These are phyloP conservation scores for Nowickia ferox DNA, from an alignment of 2,888 invertebrate genomes.

Conservation along the genomic window DNA sequence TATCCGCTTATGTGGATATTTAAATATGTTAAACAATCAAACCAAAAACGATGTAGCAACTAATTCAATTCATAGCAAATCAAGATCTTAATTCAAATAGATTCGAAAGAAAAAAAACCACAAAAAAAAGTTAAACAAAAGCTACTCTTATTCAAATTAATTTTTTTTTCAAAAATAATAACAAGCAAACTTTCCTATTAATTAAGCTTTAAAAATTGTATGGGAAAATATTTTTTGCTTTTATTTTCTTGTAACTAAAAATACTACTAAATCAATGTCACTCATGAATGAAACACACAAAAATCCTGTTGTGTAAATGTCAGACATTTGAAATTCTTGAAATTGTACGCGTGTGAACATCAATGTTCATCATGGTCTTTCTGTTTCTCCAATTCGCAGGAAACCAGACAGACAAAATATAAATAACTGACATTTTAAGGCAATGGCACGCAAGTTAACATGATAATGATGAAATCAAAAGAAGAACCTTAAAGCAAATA, in stretches of 20 bases:
- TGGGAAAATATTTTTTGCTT: conserved; percentile 4
- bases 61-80: conserved; percentile 34
- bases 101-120: background rate
- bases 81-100: conserved; percentile 4
- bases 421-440: conserved; percentile 67
- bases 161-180: background rate
- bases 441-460: conserved; percentile 69
- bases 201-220: background rate
- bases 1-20: background rate
- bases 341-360: conserved; percentile 37
- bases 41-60: conserved; percentile 57
- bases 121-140: background rate
- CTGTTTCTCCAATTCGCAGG: background rate
- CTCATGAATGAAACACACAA: conserved; percentile 29
- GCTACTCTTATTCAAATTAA: conserved; percentile 9
- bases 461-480: conserved; percentile 44
- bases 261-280: conserved; percentile 58
- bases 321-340: conserved; percentile 59
- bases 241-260: conserved; percentile 27
- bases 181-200: background rate
- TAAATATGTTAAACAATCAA: conserved; percentile 7
- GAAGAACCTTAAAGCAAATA: background rate
- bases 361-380: conserved; percentile 28
- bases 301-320: conserved; percentile 68
- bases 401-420: conserved; percentile 5